phyloP scores from a whole-genome alignment of 2,888 invertebrate species.

The Piscicola geometra region DNA sequence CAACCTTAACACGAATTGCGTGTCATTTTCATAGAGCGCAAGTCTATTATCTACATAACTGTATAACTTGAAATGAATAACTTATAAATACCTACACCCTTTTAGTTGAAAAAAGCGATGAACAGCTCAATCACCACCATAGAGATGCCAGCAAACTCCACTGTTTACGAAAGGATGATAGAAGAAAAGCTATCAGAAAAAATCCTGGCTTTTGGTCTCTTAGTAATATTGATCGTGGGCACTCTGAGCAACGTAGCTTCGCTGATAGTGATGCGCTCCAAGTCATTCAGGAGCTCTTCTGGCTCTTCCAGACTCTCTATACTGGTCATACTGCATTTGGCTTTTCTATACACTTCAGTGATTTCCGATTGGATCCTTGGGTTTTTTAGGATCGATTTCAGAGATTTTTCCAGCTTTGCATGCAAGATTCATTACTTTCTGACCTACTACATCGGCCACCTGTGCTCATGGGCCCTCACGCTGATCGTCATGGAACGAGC shows the following conservation, averaged over 20 bases:
- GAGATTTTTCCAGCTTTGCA: neutral
- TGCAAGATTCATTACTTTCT: slow-evolving; percentile 46
- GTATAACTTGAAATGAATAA: no score
- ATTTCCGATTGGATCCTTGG: slow-evolving; percentile 6
- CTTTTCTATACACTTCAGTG: neutral
- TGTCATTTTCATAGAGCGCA: no score
- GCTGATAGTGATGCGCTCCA: slow-evolving; percentile 10
- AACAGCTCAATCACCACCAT: no score
- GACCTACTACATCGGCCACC: slow-evolving; percentile 47
- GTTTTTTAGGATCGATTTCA: neutral
- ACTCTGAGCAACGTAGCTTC: slow-evolving; percentile 1
- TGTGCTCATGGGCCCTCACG: slow-evolving; percentile 50
- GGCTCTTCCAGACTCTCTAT: slow-evolving; percentile 9
- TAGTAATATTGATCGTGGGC: neutral
- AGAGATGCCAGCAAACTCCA: no score
- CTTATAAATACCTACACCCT: no score
- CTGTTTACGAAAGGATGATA: no score
- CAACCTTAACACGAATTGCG: no score
- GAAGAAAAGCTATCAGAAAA: neutral
- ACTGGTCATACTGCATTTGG: neutral
- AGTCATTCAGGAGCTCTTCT: slow-evolving; percentile 19
- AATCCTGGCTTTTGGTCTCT: neutral
- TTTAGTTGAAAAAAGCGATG: no score
- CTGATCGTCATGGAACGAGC: slow-evolving; percentile 49
- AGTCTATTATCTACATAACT: no score